Evolutionary conservation across 1,140 invertebrate genomes (phyloP).

Genomic region (Heliconius eleuchia): DNA sequence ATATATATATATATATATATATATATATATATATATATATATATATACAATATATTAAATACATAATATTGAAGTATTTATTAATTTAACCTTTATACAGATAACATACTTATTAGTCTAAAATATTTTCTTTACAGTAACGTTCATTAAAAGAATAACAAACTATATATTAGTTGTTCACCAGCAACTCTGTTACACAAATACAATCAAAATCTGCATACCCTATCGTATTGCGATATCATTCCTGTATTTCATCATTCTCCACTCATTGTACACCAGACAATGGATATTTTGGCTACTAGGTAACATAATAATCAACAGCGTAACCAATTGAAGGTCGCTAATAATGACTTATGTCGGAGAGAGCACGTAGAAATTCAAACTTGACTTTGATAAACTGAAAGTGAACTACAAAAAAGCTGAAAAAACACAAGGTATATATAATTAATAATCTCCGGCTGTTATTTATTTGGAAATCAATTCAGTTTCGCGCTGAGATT

Average conservation of each 20-base stretch:
- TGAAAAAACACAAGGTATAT: neutral
- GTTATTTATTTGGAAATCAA: slow-evolving; percentile 12
- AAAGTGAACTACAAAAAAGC: slow-evolving; percentile 15
- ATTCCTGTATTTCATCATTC: slow-evolving; percentile 34
- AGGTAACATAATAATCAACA: slow-evolving; percentile 18
- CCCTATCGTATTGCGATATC: neutral
- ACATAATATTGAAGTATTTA: too few relatives aligned
- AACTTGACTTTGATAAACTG: slow-evolving; percentile 20
- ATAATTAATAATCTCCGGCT: slow-evolving; percentile 3
- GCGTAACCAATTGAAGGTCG: slow-evolving; percentile 20
- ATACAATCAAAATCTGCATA: neutral
- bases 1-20: too few relatives aligned
- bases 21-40: too few relatives aligned
- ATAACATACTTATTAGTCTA: too few relatives aligned
- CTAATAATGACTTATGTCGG: slow-evolving; percentile 8
- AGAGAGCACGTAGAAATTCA: slow-evolving; percentile 15
- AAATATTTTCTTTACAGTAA: too few relatives aligned
- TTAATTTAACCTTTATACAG: too few relatives aligned
- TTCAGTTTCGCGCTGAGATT: neutral
- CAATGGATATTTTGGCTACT: slow-evolving; percentile 20
- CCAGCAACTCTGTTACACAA: neutral
- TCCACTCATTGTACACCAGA: slow-evolving; percentile 20
- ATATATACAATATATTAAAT: too few relatives aligned
- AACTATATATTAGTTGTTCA: neutral
- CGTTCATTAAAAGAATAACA: neutral